A percentile compares a stretch with the other conserved stretches of the same genome.
These are phyloP conservation scores for Congeria kusceri DNA, from an alignment of 2,888 invertebrate genomes.

Conservation along the genomic window DNA sequence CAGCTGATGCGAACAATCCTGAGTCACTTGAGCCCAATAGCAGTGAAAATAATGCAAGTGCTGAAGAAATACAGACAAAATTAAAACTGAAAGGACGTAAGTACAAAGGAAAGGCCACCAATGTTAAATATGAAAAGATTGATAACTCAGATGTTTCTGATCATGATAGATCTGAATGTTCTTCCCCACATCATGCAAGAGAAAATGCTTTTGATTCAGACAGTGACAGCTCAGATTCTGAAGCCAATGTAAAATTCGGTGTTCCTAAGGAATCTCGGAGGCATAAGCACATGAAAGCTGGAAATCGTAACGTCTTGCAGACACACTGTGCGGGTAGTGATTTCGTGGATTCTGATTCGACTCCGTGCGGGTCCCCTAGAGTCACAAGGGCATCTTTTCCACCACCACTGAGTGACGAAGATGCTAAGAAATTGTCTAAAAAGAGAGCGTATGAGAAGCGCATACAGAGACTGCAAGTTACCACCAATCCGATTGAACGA, in stretches of 20 bases:
- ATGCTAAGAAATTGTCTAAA: constrained; percentile 71
- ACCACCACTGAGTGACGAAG: constrained; percentile 62
- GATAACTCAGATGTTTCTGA: constrained; percentile 61
- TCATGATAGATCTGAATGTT: constrained; percentile 50
- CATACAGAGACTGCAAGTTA: constrained; percentile 79
- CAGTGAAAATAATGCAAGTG: constrained; percentile 58
- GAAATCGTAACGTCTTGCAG: neutral
- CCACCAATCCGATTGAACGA: constrained; percentile 78
- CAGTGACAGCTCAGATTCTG: constrained; percentile 37
- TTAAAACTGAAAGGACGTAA: constrained; percentile 57
- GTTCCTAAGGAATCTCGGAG: neutral
- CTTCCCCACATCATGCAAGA: constrained; percentile 42
- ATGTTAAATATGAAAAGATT: constrained; percentile 59
- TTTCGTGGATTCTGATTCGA: constrained; percentile 62
- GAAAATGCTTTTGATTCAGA: constrained; percentile 70
- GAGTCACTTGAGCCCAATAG: constrained; percentile 51
- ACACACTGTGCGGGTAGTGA: constrained; percentile 1
- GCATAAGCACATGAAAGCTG: neutral
- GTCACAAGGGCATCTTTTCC: constrained; percentile 57
- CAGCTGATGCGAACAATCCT: constrained; percentile 22
- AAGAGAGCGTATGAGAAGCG: constrained; percentile 79
- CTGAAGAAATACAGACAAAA: constrained; percentile 51
- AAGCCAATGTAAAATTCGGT: neutral
- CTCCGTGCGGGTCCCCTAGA: constrained; percentile 72
- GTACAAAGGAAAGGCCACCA: constrained; percentile 52